Conservation (phyloP, 2,113 vertebrate genomes). For the Labeo catla region DNA sequence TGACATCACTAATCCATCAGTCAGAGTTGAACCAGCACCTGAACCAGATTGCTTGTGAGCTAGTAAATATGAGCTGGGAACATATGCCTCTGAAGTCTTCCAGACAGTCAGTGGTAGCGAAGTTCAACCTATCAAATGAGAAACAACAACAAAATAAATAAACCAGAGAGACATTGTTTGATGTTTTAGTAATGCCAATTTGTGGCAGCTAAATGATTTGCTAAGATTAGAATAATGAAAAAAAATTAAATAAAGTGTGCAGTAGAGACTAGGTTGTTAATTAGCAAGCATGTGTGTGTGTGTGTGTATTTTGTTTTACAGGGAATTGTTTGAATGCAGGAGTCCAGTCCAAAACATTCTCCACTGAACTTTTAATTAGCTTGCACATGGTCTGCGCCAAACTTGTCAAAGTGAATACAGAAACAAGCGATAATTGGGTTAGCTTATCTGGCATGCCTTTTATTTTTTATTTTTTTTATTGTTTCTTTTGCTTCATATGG, state of each 20-base stretch:
- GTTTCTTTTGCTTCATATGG: not conserved
- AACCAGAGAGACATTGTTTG: not conserved
- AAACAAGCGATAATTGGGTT: slow-evolving; percentile 26
- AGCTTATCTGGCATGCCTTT: slow-evolving; percentile 8
- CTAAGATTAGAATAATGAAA: not conserved
- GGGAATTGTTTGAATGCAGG: not conserved
- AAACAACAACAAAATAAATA: not conserved
- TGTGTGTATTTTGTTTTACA: not conserved
- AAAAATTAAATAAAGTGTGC: too few species aligned
- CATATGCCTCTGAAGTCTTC: not conserved
- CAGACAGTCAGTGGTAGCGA: not conserved
- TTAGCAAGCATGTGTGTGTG: not conserved
- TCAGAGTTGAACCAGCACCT: not conserved
- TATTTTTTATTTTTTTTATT: not conserved
- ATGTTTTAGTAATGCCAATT: not conserved
- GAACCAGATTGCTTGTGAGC: slow-evolving; percentile 4
- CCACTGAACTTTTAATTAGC: slow-evolving; percentile 37
- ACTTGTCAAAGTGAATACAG: slow-evolving; percentile 40
- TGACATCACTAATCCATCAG: slow-evolving; percentile 8
- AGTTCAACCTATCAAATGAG: not conserved
- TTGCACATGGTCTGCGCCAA: slow-evolving; percentile 1
- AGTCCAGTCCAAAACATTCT: slow-evolving; percentile 3
- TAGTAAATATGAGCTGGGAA: not conserved
- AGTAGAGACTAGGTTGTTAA: not conserved
- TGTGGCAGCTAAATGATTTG: not conserved